A percentile compares a stretch with the other conserved stretches of the same genome.
These are phyloP conservation scores for Nibea albiflora DNA, from an alignment of 2,113 vertebrate species.

Conservation along the genomic window DNA sequence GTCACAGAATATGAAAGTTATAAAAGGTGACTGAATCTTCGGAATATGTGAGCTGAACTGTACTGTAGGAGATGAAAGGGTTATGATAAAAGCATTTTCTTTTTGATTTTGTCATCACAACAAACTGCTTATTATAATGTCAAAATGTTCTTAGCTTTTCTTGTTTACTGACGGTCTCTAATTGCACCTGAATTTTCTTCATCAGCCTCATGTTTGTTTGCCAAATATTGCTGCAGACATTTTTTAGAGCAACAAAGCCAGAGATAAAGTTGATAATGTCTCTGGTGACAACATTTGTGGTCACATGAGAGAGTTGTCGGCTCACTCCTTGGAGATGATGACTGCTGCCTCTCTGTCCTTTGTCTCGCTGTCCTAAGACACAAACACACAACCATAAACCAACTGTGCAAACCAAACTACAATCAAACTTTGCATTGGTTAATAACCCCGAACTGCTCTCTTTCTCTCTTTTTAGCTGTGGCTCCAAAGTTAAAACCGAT, in stretches of 20 bases:
- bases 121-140: neutral
- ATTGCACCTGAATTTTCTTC: constrained; percentile 21
- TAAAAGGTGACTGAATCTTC: too few species aligned
- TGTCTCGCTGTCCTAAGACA: constrained; percentile 36
- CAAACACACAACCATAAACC: constrained; percentile 7
- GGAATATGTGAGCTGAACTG: neutral
- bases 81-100: neutral
- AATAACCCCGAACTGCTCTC: constrained; percentile 41
- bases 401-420: constrained; percentile 26
- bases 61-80: neutral
- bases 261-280: constrained; percentile 64
- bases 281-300: constrained; percentile 79
- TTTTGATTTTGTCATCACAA: constrained; percentile 4
- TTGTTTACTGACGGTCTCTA: constrained; percentile 17
- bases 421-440: constrained; percentile 18
- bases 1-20: neutral
- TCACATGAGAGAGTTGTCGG: constrained; percentile 74
- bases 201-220: constrained; percentile 46
- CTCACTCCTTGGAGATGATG: constrained; percentile 49
- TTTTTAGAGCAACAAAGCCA: constrained; percentile 44
- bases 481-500: constrained; percentile 94
- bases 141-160: constrained; percentile 15
- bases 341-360: constrained; percentile 30
- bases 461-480: constrained; percentile 78
- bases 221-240: constrained; percentile 63